Base-by-base conservation (phyloP, 2,113 vertebrate species). In the Benitochromis conjunctus region DNA sequence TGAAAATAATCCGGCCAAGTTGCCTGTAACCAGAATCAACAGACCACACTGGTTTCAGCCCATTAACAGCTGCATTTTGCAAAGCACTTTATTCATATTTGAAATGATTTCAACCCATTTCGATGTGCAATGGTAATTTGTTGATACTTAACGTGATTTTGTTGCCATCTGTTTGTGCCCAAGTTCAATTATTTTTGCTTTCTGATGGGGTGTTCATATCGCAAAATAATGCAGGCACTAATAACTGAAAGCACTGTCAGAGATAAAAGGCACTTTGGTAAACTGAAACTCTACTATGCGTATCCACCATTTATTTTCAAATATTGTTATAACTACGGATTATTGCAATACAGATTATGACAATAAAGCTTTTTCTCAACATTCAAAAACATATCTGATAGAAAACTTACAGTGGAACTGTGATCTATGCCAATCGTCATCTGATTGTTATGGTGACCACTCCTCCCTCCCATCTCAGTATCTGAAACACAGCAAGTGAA, bases 321-420 rank as follows among this genome's bases (percentile, higher is more conserved):
- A 48, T 51, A 51, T 5, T 51, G 24, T 19, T 76, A 74, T 11
- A 48, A 74, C 24, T 29, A 74, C 0, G 5, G 36, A n/a, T n/a
- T n/a, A n/a, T n/a, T 54, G 26, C 26, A 53, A 21, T 60, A 9
- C n/a, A 38, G 26, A 41, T 85, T 24, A 46, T 26, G 34, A 21
- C 24, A 81, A 56, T 58, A 62, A 1, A 54, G 54, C 2, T 29
- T 74, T 74, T 29, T 13, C 21, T 51, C 10, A 1, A 64, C 54
- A 58, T n/a, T 16, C 11, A 51, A 79, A 18, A 71, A 78, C 21
- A 80, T n/a, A 82, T 48, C 43, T 29, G 24, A 74, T 12, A 31
- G 26, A 53, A 76, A 76, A 76, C 90, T 92, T 89, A 92, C 88
- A 81, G 41, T 56, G 13, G 74, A 85, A 41, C 16, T 53, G 9